Percentiles rank a stretch among this genome's conserved stretches.
Conservation (phyloP, 1,140 invertebrate genomes). For the Epicauta chinensis region DNA sequence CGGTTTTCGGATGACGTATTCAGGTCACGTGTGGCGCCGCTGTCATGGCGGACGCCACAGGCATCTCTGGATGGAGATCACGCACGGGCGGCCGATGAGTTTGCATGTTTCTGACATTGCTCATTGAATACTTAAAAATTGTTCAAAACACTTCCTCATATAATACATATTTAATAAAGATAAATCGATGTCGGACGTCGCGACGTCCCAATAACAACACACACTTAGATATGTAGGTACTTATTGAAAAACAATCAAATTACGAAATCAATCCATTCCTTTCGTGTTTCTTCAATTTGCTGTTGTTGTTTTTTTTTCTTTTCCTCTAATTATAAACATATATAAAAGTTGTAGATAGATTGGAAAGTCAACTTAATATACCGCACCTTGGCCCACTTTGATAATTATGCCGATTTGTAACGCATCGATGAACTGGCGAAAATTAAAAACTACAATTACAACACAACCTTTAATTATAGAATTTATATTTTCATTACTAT, state of each 20-base stretch:
- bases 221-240: too few relatives aligned
- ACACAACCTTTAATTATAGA: conserved; percentile 12
- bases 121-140: conserved; percentile 9
- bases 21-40: conserved; percentile 18
- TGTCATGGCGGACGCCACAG: conserved; percentile 24
- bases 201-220: too few relatives aligned
- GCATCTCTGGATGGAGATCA: conserved; percentile 16
- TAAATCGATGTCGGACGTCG: too few relatives aligned
- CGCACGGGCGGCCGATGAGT: conserved; percentile 15
- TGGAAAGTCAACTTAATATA: not conserved
- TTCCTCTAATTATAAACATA: conserved; percentile 25
- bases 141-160: too few relatives aligned
- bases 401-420: conserved; percentile 30
- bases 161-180: too few relatives aligned
- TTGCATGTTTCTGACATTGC: conserved; percentile 21
- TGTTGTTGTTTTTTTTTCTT: not conserved
- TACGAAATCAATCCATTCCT: not conserved
- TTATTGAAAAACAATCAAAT: not conserved
- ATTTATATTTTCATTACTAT: not conserved
- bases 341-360: conserved; percentile 1
- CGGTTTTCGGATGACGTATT: conserved; percentile 16
- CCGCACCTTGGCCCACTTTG: conserved; percentile 27
- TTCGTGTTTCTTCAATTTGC: not conserved
- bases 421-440: conserved; percentile 17
- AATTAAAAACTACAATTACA: conserved; percentile 17